Evolutionary conservation across 2,888 invertebrate species (phyloP).

Genomic region (Colostygia pectinataria): DNA sequence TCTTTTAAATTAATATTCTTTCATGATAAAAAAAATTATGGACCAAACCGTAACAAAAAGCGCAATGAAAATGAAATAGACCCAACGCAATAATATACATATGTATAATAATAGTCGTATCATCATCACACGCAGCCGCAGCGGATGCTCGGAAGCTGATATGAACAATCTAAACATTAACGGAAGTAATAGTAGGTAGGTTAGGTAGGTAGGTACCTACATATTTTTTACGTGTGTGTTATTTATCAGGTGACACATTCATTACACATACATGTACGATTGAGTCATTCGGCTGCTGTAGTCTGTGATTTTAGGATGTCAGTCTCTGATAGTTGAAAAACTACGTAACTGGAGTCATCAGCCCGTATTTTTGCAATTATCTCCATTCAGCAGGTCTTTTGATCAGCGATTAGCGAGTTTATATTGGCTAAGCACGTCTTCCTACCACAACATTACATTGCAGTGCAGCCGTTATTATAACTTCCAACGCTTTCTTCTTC

Average conservation of each 20-base stretch:
- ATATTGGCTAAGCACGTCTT: too few relatives aligned
- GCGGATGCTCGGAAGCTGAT: constrained; percentile 44
- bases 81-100: constrained; percentile 10
- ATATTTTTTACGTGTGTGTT: too few relatives aligned
- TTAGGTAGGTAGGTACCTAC: too few relatives aligned
- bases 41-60: neutral
- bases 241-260: constrained; percentile 31
- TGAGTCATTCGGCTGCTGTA: constrained; percentile 16
- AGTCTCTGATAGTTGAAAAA: too few relatives aligned
- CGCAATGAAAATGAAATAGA: constrained; percentile 13
- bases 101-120: constrained; percentile 29
- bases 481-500: constrained; percentile 33
- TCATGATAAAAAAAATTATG: too few relatives aligned
- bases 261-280: constrained; percentile 3
- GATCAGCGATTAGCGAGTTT: too few relatives aligned
- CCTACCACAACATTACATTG: too few relatives aligned
- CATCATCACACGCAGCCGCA: constrained; percentile 26
- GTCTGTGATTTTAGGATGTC: neutral
- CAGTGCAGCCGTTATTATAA: too few relatives aligned
- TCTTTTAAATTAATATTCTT: too few relatives aligned
- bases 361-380: too few relatives aligned
- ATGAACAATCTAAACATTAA: constrained; percentile 42
- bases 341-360: too few relatives aligned
- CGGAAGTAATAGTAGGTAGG: constrained; percentile 43
- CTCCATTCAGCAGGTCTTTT: too few relatives aligned